A percentile compares a stretch with the other conserved stretches of the same genome.
Evolutionary conservation across 1,140 invertebrate genomes (phyloP).

Genomic region (Cataglyphis hispanica): DNA sequence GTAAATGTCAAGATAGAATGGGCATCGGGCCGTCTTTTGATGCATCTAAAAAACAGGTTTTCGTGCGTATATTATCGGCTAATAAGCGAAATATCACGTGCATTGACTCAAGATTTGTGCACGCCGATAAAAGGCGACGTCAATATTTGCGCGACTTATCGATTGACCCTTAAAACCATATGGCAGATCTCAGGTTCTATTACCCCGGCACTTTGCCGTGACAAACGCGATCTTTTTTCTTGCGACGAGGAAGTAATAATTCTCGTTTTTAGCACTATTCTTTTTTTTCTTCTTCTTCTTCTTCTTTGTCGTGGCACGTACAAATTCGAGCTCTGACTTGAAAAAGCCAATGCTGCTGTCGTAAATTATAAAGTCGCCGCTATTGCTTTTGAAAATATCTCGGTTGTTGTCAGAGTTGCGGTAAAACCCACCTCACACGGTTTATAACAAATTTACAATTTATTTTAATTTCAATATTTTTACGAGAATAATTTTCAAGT

Average conservation of each 20-base stretch:
- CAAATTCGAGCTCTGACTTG: slow-evolving; percentile 29
- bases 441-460: slow-evolving; percentile 22
- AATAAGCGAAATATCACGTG: slow-evolving; percentile 46
- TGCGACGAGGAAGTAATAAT: slow-evolving; percentile 33
- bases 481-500: slow-evolving; percentile 24
- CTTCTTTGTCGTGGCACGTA: slow-evolving; percentile 11
- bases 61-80: background rate
- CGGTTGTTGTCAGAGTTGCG: background rate
- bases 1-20: background rate
- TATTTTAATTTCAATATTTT: slow-evolving; percentile 9
- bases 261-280: background rate
- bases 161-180: slow-evolving; percentile 66
- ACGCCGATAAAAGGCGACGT: slow-evolving; percentile 43
- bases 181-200: background rate
- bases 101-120: slow-evolving; percentile 38
- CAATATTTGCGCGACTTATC: slow-evolving; percentile 70
- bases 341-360: background rate
- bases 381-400: slow-evolving; percentile 49
- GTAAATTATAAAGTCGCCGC: slow-evolving; percentile 46
- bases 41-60: background rate
- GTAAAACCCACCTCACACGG: slow-evolving; percentile 6
- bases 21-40: background rate
- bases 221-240: background rate
- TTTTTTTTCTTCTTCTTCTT: slow-evolving; percentile 18
- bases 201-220: background rate